These are phyloP conservation scores for Phrynocephalus guinanensis DNA, from an alignment of 2,797 vertebrate species.

Conservation along the genomic window DNA sequence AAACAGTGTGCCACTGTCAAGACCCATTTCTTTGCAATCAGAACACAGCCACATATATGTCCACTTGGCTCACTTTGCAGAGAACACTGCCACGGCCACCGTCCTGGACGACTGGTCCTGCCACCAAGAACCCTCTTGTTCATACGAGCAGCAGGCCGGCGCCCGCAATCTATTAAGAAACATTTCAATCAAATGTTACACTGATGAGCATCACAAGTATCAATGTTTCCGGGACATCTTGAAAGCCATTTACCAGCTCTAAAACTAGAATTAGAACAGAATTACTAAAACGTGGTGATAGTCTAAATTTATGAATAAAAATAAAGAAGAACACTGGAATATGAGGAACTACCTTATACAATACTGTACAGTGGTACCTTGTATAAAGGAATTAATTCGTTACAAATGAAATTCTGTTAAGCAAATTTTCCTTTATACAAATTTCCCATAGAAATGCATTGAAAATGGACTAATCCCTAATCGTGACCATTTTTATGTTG, in stretches of 20 bases:
- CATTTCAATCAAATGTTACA: neutral
- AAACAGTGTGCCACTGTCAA: conserved; percentile 96
- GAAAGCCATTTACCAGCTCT: neutral
- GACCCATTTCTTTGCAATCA: conserved; percentile 89
- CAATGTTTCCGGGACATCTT: rapidly evolving
- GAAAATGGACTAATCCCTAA: too few relatives aligned
- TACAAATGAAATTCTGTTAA: too few relatives aligned
- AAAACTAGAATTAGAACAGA: neutral
- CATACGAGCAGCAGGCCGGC: conserved; percentile 84
- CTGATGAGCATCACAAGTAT: neutral
- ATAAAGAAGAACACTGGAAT: neutral
- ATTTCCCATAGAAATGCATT: too few relatives aligned
- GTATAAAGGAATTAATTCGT: too few relatives aligned
- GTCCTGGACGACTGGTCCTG: conserved; percentile 88
- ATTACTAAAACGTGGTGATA: neutral
- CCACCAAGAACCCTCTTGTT: conserved; percentile 93
- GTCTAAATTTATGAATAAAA: neutral
- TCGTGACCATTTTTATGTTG: too few relatives aligned
- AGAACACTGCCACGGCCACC: conserved; percentile 98
- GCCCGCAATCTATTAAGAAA: conserved; percentile 87
- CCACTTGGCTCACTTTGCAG: conserved; percentile 92
- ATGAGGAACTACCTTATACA: too few relatives aligned
- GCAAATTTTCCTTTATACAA: too few relatives aligned
- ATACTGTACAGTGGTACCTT: too few relatives aligned
- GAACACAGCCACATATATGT: conserved; percentile 94